Evolutionary conservation across 2,888 invertebrate species (phyloP).

Genomic region (Halocaridina rubra): DNA sequence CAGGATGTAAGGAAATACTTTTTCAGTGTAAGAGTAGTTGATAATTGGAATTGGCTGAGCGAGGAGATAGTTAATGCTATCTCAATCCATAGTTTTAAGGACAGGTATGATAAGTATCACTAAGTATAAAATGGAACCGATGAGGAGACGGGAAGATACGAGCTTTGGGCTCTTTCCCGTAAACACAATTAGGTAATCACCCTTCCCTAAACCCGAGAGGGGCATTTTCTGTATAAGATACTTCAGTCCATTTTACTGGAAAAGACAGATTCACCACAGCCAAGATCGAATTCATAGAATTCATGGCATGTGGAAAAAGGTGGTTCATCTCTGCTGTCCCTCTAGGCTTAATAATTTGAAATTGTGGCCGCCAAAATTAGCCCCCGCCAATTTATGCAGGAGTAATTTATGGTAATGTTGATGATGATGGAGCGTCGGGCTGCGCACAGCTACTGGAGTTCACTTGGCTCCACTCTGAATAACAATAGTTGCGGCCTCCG

Average conservation of each 20-base stretch:
- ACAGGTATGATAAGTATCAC: too few relatives aligned
- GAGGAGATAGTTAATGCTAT: too few relatives aligned
- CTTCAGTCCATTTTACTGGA: background rate
- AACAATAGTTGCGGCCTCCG: slow-evolving; percentile 33
- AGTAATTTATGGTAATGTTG: slow-evolving; percentile 57
- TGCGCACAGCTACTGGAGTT: slow-evolving; percentile 55
- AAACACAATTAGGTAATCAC: too few relatives aligned
- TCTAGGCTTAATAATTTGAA: background rate
- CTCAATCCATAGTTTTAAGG: too few relatives aligned
- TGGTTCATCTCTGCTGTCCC: background rate
- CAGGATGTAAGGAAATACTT: too few relatives aligned
- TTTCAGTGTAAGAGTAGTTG: too few relatives aligned
- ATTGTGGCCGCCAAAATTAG: slow-evolving; percentile 42
- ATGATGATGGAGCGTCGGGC: slow-evolving; percentile 53
- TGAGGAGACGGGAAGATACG: too few relatives aligned
- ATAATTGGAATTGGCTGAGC: too few relatives aligned
- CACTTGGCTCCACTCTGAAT: slow-evolving; percentile 44
- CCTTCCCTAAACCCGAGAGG: background rate
- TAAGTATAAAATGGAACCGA: too few relatives aligned
- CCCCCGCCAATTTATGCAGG: slow-evolving; percentile 32
- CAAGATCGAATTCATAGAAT: background rate
- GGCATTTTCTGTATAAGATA: background rate
- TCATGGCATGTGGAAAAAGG: background rate
- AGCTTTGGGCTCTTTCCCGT: too few relatives aligned
- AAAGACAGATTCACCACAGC: background rate